These are phyloP conservation scores for Xestia c-nigrum DNA, from an alignment of 2,888 invertebrate genomes.

Conservation along the genomic window DNA sequence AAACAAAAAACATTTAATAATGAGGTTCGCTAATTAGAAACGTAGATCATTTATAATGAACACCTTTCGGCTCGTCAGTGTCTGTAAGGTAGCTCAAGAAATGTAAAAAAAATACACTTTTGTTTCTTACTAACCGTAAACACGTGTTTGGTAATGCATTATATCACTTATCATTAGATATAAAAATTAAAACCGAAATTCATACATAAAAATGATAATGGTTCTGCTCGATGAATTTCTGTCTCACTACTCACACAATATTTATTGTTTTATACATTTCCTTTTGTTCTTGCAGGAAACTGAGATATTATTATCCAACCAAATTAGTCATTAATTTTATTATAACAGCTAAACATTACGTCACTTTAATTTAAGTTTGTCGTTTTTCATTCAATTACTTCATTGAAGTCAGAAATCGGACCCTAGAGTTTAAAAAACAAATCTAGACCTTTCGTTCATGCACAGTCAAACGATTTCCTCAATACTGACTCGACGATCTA, in stretches of 20 bases:
- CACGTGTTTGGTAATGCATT: not conserved
- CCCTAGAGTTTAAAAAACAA: not conserved
- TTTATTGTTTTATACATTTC: not conserved
- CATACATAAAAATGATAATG: not conserved
- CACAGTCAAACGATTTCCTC: slow-evolving; percentile 3
- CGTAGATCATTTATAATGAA: slow-evolving; percentile 17
- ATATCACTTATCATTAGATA: not conserved
- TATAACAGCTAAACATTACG: not conserved
- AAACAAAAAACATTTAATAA: no score
- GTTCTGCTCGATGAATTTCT: slow-evolving; percentile 4
- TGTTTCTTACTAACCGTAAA: slow-evolving; percentile 9
- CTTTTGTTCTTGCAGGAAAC: slow-evolving; percentile 7
- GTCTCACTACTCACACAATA: not conserved
- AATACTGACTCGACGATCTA: slow-evolving; percentile 6
- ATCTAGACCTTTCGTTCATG: not conserved
- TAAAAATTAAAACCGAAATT: not conserved
- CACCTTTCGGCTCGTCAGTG: not conserved
- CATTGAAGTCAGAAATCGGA: not conserved
- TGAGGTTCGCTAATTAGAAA: not conserved
- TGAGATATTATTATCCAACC: not conserved
- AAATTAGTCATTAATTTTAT: not conserved
- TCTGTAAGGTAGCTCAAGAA: not conserved
- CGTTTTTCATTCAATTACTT: not conserved
- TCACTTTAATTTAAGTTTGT: not conserved
- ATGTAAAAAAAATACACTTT: not conserved